phyloP scores from a whole-genome alignment of 2,888 invertebrate genomes.

The Microdon myrmicae region DNA sequence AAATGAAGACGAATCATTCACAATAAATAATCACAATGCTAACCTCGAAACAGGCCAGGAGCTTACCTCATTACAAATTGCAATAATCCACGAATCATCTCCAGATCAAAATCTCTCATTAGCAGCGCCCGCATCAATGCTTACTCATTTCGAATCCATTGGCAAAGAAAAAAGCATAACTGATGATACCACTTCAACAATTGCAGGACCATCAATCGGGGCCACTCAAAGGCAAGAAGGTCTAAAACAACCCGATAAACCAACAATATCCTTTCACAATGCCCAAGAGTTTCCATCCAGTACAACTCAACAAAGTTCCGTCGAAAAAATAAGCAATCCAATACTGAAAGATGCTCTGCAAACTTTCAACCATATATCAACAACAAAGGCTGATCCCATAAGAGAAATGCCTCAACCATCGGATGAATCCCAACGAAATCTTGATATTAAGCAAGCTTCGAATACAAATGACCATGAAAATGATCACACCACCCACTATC shows the following conservation, averaged over 20 bases:
- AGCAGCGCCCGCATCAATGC: conserved; percentile 36
- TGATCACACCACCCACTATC: too few relatives aligned
- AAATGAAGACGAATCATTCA: conserved; percentile 7
- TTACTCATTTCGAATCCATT: neutral
- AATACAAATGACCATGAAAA: too few relatives aligned
- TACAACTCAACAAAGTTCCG: too few relatives aligned
- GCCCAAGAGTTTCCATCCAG: too few relatives aligned
- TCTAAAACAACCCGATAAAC: conserved; percentile 33
- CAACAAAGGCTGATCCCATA: too few relatives aligned
- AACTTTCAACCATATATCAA: too few relatives aligned
- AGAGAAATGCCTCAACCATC: too few relatives aligned
- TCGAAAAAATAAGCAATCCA: too few relatives aligned
- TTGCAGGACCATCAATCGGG: neutral
- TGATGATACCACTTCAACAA: conserved; percentile 5
- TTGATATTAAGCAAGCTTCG: too few relatives aligned
- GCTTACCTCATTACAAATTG: conserved; percentile 1
- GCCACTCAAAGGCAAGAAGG: conserved; percentile 10
- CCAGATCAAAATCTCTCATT: conserved; percentile 54
- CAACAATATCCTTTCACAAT: too few relatives aligned
- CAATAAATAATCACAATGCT: neutral
- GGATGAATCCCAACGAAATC: too few relatives aligned
- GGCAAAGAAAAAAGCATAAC: conserved; percentile 9
- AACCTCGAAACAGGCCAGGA: neutral
- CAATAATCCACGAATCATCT: conserved; percentile 35
- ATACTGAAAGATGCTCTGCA: too few relatives aligned